Conservation (phyloP, 2,888 invertebrate genomes). For the Poecilus cupreus region DNA sequence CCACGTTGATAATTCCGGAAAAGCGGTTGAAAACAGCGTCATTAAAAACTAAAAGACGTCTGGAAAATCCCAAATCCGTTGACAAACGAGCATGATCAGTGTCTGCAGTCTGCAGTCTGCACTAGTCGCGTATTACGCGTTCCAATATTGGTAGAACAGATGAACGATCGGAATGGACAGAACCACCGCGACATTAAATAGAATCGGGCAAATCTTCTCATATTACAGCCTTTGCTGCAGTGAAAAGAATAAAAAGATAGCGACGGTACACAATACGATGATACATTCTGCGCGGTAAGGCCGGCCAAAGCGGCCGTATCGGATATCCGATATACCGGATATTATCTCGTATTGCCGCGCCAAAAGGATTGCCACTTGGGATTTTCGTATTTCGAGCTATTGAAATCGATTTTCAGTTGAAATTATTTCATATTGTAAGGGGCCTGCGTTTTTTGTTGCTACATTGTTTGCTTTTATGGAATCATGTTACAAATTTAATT, state of each 20-base stretch:
- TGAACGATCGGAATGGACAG: conserved; percentile 11
- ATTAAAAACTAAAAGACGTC: conserved; percentile 3
- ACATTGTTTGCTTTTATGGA: neutral
- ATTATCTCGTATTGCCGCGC: conserved; percentile 54
- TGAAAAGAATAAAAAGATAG: conserved; percentile 27
- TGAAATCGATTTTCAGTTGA: neutral
- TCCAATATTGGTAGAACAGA: conserved; percentile 37
- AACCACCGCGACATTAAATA: neutral
- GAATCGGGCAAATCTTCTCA: conserved; percentile 30
- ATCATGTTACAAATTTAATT: conserved; percentile 2
- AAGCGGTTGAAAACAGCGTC: neutral
- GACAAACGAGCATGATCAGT: neutral
- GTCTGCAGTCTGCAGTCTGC: neutral
- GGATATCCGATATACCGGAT: conserved; percentile 54
- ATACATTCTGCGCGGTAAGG: conserved; percentile 16
- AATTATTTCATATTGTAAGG: neutral
- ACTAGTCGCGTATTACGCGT: neutral
- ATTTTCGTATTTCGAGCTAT: conserved; percentile 19
- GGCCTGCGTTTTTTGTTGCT: neutral
- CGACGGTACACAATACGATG: conserved; percentile 30
- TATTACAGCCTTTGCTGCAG: conserved; percentile 18
- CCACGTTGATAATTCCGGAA: neutral
- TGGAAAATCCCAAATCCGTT: neutral
- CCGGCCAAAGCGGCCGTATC: conserved; percentile 28
- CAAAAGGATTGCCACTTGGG: conserved; percentile 44